Base-by-base conservation (phyloP, 1,140 invertebrate genomes). In the Campodea augens region DNA sequence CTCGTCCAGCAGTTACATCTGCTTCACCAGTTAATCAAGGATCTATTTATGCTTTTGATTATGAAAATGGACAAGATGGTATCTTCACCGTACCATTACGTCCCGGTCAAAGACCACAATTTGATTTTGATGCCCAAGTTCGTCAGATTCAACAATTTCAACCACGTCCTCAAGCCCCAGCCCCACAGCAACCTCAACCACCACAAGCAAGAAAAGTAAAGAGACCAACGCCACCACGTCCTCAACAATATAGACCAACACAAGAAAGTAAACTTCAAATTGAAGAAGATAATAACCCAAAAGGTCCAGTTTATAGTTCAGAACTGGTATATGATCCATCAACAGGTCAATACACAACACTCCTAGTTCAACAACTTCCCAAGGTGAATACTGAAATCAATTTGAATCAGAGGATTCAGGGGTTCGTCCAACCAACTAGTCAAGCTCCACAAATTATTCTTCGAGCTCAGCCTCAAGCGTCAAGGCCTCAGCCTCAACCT, bases 311-410 rank as follows among this genome's bases (percentile, higher is more conserved):
- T 48, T 83, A 83, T 59, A 74, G 76, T 40, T 79, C 80, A 18
- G 77, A 83, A 54, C 61, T 84, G 5, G 70, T 83, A 0, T 84
- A 72, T 60, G 79, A 85, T 61, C 80, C 78, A 29, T 56, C 69
- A n/a, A 75, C 73, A 49, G 80, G 80, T 46, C 74, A 79, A 55
- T 84, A 84, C 67, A 78, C 82, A 54, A 81, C 79, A 12, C 75
- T 81, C 48, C 63, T 82, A 22, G 82, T 75, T 64, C 81, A 84
- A 60, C 70, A 70, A 24, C 60, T 83, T 39, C 80, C 81, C 13
- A 77, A 81, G 57, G 74, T 71, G 20, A 68, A 48, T 5, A 44
- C 73, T 46, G 77, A 77, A 46, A 75, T 58, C 21, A 42, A 46
- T 45, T 58, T 82, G 43, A 79, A 73, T 60, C 77, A 80, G 51